Conservation (phyloP, 1,140 invertebrate species). For the Phymastichus coffea region DNA sequence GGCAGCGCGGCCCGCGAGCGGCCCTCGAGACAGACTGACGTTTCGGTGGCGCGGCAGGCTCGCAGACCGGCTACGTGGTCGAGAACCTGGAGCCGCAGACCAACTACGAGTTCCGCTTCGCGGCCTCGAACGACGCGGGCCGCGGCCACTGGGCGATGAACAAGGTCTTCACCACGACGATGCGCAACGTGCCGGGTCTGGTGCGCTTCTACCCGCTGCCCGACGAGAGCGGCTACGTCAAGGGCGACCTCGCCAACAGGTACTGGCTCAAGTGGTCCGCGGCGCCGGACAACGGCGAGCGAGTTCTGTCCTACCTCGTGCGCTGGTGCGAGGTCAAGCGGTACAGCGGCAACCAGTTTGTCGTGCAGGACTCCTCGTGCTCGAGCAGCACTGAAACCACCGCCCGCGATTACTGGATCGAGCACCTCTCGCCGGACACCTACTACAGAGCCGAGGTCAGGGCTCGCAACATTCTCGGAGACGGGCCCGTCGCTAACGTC, state of each 20-base stretch:
- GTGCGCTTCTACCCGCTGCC: slow-evolving; percentile 54
- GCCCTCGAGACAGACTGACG: too few species aligned
- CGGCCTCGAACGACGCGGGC: slow-evolving; percentile 81
- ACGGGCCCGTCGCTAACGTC: slow-evolving; percentile 70
- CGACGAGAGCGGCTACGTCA: slow-evolving; percentile 40
- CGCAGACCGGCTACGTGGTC: slow-evolving; percentile 67
- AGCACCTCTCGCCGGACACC: slow-evolving; percentile 69
- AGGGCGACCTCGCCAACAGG: slow-evolving; percentile 68
- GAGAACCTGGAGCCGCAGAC: slow-evolving; percentile 76
- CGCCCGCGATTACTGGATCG: slow-evolving; percentile 67
- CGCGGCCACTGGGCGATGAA: slow-evolving; percentile 69
- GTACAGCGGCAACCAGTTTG: slow-evolving; percentile 63
- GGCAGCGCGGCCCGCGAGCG: too few species aligned
- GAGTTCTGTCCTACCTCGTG: slow-evolving; percentile 80
- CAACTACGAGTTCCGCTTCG: slow-evolving; percentile 82
- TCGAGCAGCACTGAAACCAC: slow-evolving; percentile 58
- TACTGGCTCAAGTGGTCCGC: slow-evolving; percentile 80
- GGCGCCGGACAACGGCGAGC: slow-evolving; percentile 84
- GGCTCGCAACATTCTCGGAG: slow-evolving; percentile 83
- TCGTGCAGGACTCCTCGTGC: slow-evolving; percentile 61
- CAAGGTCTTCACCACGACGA: slow-evolving; percentile 59
- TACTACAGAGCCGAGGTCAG: slow-evolving; percentile 79
- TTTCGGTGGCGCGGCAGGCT: not conserved
- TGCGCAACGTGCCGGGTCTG: slow-evolving; percentile 59
- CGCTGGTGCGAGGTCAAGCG: slow-evolving; percentile 70